These are phyloP conservation scores for Drosophila parabipectinata DNA, from an alignment of 1,140 invertebrate species.

Conservation along the genomic window DNA sequence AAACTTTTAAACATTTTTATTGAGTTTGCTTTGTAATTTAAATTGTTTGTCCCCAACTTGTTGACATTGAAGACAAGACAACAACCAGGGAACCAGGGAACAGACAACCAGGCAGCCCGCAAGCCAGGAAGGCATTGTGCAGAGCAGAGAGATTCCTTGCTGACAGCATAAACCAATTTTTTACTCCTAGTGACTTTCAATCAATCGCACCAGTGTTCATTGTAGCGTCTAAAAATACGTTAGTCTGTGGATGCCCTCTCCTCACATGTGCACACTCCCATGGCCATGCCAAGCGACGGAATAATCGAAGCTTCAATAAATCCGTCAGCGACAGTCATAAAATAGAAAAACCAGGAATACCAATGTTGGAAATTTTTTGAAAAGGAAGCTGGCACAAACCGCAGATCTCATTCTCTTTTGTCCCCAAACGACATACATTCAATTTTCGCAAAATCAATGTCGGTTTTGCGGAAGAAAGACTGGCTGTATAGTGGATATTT, in stretches of 20 bases:
- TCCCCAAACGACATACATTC: background rate
- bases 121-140: slow-evolving; percentile 1
- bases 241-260: slow-evolving; percentile 36
- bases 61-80: slow-evolving; percentile 63
- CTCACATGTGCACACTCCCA: slow-evolving; percentile 3
- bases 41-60: slow-evolving; percentile 75
- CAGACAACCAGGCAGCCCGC: background rate
- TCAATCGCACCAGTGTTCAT: slow-evolving; percentile 80
- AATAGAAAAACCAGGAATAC: slow-evolving; percentile 30
- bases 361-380: slow-evolving; percentile 33
- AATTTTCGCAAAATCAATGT: background rate
- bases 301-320: slow-evolving; percentile 65
- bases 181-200: slow-evolving; percentile 74
- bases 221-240: slow-evolving; percentile 77
- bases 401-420: background rate
- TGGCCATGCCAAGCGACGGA: slow-evolving; percentile 14
- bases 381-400: background rate
- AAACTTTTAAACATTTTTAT: slow-evolving; percentile 77
- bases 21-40: slow-evolving; percentile 81
- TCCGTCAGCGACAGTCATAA: slow-evolving; percentile 48
- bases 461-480: background rate
- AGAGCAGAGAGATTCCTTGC: slow-evolving; percentile 8
- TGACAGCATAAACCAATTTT: slow-evolving; percentile 68
- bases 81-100: no score
- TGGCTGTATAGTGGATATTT: background rate